Evolutionary conservation across 1,140 invertebrate genomes (phyloP), one percentile per base, ranked within the genome.

Genomic region (Latrodectus geometricus): DNA sequence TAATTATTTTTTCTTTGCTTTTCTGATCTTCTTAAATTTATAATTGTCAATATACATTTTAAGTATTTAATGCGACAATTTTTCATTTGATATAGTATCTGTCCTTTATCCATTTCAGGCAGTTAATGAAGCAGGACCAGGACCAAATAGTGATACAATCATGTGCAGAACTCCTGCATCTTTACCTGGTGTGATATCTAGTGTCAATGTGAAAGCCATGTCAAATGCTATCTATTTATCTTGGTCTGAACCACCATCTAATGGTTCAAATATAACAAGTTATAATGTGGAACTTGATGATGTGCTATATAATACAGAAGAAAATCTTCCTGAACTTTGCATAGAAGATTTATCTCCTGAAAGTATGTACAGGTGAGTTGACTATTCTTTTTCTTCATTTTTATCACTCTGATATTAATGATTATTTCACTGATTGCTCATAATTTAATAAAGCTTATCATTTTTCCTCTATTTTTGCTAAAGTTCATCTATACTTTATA

Each of bases 201-300:
- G 94, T 35, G 92, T 93, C 83, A 92, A 91, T 79, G 89, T 88
- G 7, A 92, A 93, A 87, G 91, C 94, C 15, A 94, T 94, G 48
- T 94, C 95, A 20, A 94, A 93, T 49, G 93, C 93, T 54, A 93
- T 96, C 17, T 91, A 92, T 2, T 89, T 97, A 23, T 91, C 92
- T 76, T 97, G 96, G 96, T 92, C 93, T 49, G 92, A 93, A 88
- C 96, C 96, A 11, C 90, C 92, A 56, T 90, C 90, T 68, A 95
- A 97, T 91, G 95, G 95, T 9, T 93, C 94, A 3, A 92, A 93
- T 15, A 95, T 97, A 85, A 91, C 93, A n/a, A 93, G 94, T 80
- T 97, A 97, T 90, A 94, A 94, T 84, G 93, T 97, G 52, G 95
- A 96, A 84, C 90, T 95, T 35, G 94, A 93, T 35, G 95, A 96